phyloP scores from a whole-genome alignment of 2,888 invertebrate species.

The Limnephilus auricula region DNA sequence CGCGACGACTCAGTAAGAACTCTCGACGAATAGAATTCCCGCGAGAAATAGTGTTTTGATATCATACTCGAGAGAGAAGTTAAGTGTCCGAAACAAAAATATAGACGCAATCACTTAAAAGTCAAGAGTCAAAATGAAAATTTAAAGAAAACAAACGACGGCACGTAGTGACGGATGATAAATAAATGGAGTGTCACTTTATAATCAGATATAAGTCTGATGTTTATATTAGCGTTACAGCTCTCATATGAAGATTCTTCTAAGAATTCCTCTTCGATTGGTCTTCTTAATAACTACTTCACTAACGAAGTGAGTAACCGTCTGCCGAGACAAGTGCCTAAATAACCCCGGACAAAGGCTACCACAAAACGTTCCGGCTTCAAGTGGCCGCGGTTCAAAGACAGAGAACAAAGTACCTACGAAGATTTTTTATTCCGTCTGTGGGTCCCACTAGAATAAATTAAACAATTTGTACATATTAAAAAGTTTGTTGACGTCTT shows the following conservation, averaged over 20 bases:
- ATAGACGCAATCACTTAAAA: constrained; percentile 31
- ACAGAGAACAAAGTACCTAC: not conserved
- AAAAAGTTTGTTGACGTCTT: constrained; percentile 20
- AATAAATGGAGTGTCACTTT: not conserved
- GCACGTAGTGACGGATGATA: constrained; percentile 34
- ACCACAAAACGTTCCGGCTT: constrained; percentile 21
- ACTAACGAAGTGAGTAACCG: constrained; percentile 27
- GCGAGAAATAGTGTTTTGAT: constrained; percentile 40
- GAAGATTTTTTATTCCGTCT: constrained; percentile 24
- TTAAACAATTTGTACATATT: constrained; percentile 26
- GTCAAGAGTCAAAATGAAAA: constrained; percentile 22
- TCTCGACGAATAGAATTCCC: not conserved
- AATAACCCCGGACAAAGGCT: constrained; percentile 12
- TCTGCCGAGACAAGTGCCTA: not conserved
- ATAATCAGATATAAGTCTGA: constrained; percentile 18
- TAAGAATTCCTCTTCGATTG: constrained; percentile 15
- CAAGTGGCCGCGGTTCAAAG: constrained; percentile 20
- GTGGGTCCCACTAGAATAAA: constrained; percentile 27
- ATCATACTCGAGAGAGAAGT: constrained; percentile 29
- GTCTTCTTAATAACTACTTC: not conserved
- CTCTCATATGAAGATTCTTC: not conserved
- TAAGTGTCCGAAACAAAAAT: constrained; percentile 35
- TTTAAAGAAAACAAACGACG: constrained; percentile 44
- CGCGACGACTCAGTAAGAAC: constrained; percentile 9
- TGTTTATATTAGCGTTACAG: constrained; percentile 37